Evolutionary conservation across 1,140 invertebrate genomes (phyloP), one percentile per base, ranked within the genome.

Genomic region (Hirudo medicinalis): DNA sequence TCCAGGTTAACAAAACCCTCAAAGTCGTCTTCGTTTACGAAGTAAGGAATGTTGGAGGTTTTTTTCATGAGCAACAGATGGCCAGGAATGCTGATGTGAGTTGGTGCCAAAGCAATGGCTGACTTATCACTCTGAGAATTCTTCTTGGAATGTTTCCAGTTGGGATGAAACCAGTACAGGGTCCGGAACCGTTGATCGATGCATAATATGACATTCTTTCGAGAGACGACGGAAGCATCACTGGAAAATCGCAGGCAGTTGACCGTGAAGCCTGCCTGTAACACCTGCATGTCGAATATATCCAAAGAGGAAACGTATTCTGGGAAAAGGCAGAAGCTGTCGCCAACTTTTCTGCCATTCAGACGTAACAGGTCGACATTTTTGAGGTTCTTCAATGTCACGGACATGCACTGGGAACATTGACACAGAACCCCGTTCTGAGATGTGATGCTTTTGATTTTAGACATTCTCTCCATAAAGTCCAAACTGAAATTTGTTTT

Each of bases 1-100:
- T 63, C 57, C 22, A 63, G 22, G 29, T 63, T 63, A 2, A 63
- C 57, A n/a, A 63, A 63, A 22, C 57, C 57, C 19, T 63, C 57
- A n/a, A 63, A 63, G 57, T 63, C 29, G 15, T 63, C 57, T 13
- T 63, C 57, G 29, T 32, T 63, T 13, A 63, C 29, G 57, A 11
- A 63, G 19, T 32, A 63, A 32, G 22, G 22, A 63, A 32, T 13
- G 57, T n/a, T 63, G 9, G 57, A 25, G 57, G 22, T 63, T 22
- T 63, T 22, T 22, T 63, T 63, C 22, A 63, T 13, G 57, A 32
- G 22, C 29, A 63, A 63, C 19, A 63, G 57, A 63, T 63, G 22
- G 19, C 22, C 19, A 11, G 57, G 57, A n/a, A 63, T 63, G 57
- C 57, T 63, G 22, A 32, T 11, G 19, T 63, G 57, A 13, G 57